Evolutionary conservation across 2,113 vertebrate species (phyloP), one percentile per base, ranked within the genome.

Genomic region (Pogonocichla stellata): DNA sequence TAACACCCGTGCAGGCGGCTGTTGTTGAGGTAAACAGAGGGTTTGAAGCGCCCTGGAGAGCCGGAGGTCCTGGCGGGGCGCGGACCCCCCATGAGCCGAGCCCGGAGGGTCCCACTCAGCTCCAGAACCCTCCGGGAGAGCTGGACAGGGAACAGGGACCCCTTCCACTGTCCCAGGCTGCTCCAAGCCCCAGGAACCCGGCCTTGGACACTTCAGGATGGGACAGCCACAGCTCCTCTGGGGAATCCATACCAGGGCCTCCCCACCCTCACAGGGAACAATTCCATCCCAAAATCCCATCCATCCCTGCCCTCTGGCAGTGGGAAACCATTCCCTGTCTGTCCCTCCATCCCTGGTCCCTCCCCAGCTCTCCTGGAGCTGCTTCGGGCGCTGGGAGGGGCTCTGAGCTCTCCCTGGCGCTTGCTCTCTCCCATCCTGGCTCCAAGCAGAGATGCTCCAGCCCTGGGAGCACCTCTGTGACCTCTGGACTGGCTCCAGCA

Each of bases 1-100:
- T 98, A 98, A 98, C 92, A 95, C 97, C 96, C 97, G 96, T 96
- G 96, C 97, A 82, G 97, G 89, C 71, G 93, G 96, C 97, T 96
- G 97, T 42, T 97, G 98, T 94, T 81, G 93, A 95, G 92, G 96
- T 97, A 98, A 97, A 97, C 97, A 97, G 96, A 97, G 40, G 84
- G 80, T 91, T 84, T n/a, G 70, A 71, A 95, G 93, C 23, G 70
- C 95, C 91, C 94, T 84, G 34, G 51, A 92, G 85, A 96, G 91
- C 78, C 83, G 83, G 86, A 93, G 90, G 57, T 28, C 89, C 93
- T 47, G 95, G 96, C 86, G 84, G 85, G 87, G 71, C 5, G 36
- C 29, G 54, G 95, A 93, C 91, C 92, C 84, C 92, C 92, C 80
- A 3, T 5, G 86, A 60, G 47, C 22, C 9, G 28, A 14, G 64